Evolutionary conservation across 2,888 invertebrate species (phyloP).

Genomic region (Baccha elongata): DNA sequence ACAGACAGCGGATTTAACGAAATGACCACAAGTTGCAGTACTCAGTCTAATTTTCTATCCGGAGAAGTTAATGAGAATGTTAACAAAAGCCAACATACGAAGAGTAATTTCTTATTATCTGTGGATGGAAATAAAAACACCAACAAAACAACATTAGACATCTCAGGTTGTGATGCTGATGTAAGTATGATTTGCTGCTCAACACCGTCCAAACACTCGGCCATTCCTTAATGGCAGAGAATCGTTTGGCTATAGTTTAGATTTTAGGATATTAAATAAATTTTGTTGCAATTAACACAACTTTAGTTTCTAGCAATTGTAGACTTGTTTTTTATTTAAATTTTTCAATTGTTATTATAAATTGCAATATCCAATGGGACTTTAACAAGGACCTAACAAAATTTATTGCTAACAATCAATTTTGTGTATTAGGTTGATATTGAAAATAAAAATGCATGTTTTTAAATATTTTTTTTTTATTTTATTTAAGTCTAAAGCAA

Average conservation of each 20-base stretch:
- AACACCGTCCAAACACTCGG: conserved; percentile 65
- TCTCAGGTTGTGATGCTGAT: conserved; percentile 40
- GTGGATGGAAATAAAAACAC: conserved; percentile 10
- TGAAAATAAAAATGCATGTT: conserved; percentile 4
- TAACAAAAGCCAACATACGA: too few relatives aligned
- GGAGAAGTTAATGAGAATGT: too few relatives aligned
- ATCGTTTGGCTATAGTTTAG: background rate
- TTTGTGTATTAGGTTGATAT: background rate
- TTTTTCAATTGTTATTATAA: conserved; percentile 11
- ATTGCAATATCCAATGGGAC: conserved; percentile 23
- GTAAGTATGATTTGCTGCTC: conserved; percentile 73
- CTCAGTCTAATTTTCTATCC: conserved; percentile 64
- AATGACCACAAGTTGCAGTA: conserved; percentile 75
- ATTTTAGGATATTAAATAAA: conserved; percentile 10
- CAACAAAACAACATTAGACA: background rate
- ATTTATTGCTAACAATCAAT: background rate
- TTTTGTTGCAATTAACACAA: conserved; percentile 35
- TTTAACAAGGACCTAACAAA: conserved; percentile 21
- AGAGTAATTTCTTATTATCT: conserved; percentile 11
- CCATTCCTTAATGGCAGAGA: background rate
- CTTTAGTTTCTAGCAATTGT: conserved; percentile 1
- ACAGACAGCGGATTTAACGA: conserved; percentile 82
- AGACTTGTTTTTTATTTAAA: background rate
- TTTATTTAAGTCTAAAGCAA: too few relatives aligned
- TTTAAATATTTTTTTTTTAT: conserved; percentile 1